These are phyloP conservation scores for Scomber colias DNA, from an alignment of 2,113 vertebrate species.

Conservation along the genomic window DNA sequence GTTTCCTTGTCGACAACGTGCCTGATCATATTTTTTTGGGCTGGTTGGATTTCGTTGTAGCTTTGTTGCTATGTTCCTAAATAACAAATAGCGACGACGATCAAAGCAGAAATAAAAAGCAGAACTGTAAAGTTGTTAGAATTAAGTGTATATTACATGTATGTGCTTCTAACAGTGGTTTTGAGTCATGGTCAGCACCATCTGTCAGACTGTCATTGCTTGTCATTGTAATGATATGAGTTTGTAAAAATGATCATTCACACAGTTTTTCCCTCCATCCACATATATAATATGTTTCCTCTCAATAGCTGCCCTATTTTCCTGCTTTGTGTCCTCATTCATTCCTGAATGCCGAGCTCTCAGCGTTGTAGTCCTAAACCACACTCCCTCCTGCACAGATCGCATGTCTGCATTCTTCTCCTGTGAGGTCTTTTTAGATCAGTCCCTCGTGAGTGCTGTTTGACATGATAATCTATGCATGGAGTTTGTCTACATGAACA, in stretches of 20 bases:
- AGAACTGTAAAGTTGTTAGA: background rate
- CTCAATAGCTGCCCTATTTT: conserved; percentile 41
- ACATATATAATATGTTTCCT: conserved; percentile 2
- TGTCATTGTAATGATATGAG: background rate
- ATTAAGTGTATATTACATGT: too few relatives aligned
- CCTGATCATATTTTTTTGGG: background rate
- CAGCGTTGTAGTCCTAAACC: conserved; percentile 67
- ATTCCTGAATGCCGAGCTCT: conserved; percentile 50
- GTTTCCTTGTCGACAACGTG: too few relatives aligned
- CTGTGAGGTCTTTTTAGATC: conserved; percentile 80
- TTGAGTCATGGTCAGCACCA: background rate
- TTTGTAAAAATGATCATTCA: conserved; percentile 24
- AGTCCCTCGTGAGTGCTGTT: conserved; percentile 70
- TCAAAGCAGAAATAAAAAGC: too few relatives aligned
- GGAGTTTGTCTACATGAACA: conserved; percentile 64
- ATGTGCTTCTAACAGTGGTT: too few relatives aligned
- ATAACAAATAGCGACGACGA: background rate
- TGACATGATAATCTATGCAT: conserved; percentile 76
- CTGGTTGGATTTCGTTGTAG: background rate
- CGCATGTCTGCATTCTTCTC: conserved; percentile 81
- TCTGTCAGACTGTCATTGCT: conserved; percentile 14
- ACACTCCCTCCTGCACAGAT: conserved; percentile 72
- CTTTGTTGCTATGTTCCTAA: background rate
- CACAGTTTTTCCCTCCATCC: conserved; percentile 2
- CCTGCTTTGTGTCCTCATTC: conserved; percentile 57